Percentiles rank a stretch among this genome's conserved stretches.
These are phyloP conservation scores for Hypomecis atomaria DNA, from an alignment of 2,888 invertebrate genomes.

Conservation along the genomic window DNA sequence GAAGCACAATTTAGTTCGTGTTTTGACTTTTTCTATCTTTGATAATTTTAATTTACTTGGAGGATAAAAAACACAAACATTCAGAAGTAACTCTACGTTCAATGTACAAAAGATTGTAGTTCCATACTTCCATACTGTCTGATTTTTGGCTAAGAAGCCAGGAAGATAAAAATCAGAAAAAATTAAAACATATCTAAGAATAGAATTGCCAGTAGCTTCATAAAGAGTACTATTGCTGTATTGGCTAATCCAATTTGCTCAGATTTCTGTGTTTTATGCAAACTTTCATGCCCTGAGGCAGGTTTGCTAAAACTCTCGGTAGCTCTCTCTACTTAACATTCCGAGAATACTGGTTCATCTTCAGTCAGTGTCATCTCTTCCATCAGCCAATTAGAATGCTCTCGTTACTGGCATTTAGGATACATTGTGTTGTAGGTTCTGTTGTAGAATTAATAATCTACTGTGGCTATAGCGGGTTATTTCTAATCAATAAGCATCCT, in stretches of 20 bases:
- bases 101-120: no score
- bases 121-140: no score
- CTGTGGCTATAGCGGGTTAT: no score
- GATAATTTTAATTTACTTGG: no score
- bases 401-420: neutral
- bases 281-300: constrained; percentile 40
- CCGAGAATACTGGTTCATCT: constrained; percentile 27
- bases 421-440: neutral
- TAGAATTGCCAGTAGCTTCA: neutral
- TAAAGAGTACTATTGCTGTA: neutral
- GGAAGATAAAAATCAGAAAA: no score
- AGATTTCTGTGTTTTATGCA: constrained; percentile 38
- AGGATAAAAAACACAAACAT: no score
- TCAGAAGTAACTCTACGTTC: no score
- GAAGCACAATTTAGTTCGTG: no score
- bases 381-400: constrained; percentile 3
- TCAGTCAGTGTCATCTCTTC: constrained; percentile 1
- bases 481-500: no score
- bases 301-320: constrained; percentile 28
- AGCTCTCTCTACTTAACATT: constrained; percentile 45
- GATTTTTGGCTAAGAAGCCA: no score
- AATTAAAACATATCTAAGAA: neutral
- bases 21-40: no score
- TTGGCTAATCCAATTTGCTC: constrained; percentile 9
- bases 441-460: no score